Percentiles rank a stretch among this genome's conserved stretches.
These are phyloP conservation scores for Pogona vitticeps DNA, from an alignment of 2,113 vertebrate species.

Conservation along the genomic window DNA sequence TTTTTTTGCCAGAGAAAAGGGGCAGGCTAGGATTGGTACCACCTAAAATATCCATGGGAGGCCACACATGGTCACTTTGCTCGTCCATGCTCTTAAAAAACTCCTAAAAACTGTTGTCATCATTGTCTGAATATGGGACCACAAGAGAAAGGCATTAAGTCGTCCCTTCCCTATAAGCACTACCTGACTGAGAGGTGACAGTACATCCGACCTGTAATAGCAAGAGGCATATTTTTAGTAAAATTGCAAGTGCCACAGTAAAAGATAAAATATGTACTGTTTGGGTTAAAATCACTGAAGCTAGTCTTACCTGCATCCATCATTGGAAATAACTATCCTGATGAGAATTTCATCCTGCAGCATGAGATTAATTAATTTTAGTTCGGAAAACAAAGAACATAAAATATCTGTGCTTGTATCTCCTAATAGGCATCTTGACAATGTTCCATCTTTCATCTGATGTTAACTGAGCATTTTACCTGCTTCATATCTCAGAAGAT, in stretches of 20 bases:
- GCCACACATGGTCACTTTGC: no score
- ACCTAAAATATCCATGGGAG: no score
- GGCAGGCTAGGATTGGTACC: no score
- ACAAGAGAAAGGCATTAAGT: background rate
- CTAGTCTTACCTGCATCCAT: background rate
- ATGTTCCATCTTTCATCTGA: background rate
- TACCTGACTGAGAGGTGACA: no score
- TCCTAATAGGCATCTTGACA: background rate
- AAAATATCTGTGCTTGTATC: background rate
- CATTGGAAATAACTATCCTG: background rate
- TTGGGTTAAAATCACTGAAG: background rate
- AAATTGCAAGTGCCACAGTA: background rate
- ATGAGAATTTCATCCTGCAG: background rate
- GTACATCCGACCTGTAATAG: background rate
- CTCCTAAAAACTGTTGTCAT: background rate
- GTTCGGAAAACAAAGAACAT: background rate
- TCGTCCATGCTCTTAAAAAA: background rate
- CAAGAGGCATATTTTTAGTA: background rate
- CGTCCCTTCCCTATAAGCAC: background rate
- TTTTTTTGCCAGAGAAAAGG: no score
- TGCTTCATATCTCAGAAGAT: no score
- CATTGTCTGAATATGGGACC: background rate
- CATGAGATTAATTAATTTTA: background rate
- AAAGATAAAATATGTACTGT: background rate
- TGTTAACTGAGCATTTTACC: no score